Percentiles rank a stretch among this genome's conserved stretches.
phyloP scores from a whole-genome alignment of 2,113 vertebrate genomes.

The Macquaria australasica region DNA sequence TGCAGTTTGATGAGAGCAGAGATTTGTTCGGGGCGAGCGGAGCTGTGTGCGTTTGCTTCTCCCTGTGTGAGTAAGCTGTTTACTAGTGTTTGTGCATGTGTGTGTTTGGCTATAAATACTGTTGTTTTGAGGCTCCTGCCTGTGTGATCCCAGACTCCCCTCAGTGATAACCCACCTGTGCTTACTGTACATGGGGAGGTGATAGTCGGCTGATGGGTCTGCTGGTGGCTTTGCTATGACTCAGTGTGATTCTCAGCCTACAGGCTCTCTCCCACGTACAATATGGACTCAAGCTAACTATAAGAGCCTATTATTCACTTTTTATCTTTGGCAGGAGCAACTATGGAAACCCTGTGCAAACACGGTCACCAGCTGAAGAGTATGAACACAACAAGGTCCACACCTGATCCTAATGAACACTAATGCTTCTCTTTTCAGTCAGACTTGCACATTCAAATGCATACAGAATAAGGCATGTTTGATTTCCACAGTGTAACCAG shows the following conservation, averaged over 20 bases:
- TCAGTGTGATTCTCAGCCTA: conserved; percentile 67
- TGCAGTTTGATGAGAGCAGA: conserved; percentile 32
- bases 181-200: conserved; percentile 29
- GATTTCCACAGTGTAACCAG: not conserved
- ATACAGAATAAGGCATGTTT: not conserved
- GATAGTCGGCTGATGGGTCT: conserved; percentile 57
- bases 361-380: conserved; percentile 20
- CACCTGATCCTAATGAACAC: not conserved
- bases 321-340: conserved; percentile 41
- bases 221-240: conserved; percentile 55
- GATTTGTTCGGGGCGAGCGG: conserved; percentile 10
- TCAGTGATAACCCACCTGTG: conserved; percentile 28
- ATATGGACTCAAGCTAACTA: conserved; percentile 54
- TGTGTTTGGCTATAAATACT: conserved; percentile 39
- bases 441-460: not conserved
- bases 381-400: conserved; percentile 25
- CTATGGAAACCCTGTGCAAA: conserved; percentile 48
- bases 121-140: not conserved
- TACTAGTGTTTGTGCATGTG: conserved; percentile 22
- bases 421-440: not conserved
- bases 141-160: conserved; percentile 21
- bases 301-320: conserved; percentile 56
- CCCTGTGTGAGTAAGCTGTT: not conserved
- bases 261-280: conserved; percentile 59
- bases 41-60: conserved; percentile 12